A percentile compares a stretch with the other conserved stretches of the same genome.
Evolutionary conservation across 2,797 vertebrate genomes (phyloP).

Genomic region (Chloroceryle amazona): DNA sequence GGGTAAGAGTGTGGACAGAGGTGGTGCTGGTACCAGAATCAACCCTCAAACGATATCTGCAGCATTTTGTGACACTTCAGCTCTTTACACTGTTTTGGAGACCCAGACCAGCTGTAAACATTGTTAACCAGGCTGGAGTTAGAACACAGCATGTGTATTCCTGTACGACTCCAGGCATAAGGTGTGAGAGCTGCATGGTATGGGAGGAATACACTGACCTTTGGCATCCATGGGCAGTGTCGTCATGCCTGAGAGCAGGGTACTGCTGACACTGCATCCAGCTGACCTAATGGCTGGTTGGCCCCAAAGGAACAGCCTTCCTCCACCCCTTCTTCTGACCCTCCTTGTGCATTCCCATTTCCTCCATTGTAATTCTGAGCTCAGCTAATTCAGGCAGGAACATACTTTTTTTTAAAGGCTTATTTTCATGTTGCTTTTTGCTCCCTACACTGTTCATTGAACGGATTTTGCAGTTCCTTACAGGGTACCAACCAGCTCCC

Average conservation of each 20-base stretch:
- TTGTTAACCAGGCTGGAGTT: neutral
- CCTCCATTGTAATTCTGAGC: neutral
- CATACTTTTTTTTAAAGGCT: neutral
- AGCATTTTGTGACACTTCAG: neutral
- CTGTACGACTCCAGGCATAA: neutral
- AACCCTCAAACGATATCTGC: neutral
- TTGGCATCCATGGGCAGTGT: neutral
- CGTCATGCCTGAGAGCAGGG: accelerated
- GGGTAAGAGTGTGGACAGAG: neutral
- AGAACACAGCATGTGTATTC: neutral
- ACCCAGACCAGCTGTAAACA: neutral
- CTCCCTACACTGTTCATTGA: neutral
- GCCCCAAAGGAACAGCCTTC: neutral
- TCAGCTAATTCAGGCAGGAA: neutral
- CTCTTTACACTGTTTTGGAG: neutral
- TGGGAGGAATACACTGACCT: neutral
- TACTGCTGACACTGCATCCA: neutral
- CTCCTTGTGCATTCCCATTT: neutral
- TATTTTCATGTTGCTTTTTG: neutral
- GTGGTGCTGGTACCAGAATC: neutral
- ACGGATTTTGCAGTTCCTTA: neutral
- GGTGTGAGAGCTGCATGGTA: neutral
- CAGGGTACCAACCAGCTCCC: accelerated
- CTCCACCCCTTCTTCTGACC: neutral
- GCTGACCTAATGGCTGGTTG: neutral